These are phyloP conservation scores for Drosophila hydei DNA, from an alignment of 1,140 invertebrate species.

Conservation along the genomic window DNA sequence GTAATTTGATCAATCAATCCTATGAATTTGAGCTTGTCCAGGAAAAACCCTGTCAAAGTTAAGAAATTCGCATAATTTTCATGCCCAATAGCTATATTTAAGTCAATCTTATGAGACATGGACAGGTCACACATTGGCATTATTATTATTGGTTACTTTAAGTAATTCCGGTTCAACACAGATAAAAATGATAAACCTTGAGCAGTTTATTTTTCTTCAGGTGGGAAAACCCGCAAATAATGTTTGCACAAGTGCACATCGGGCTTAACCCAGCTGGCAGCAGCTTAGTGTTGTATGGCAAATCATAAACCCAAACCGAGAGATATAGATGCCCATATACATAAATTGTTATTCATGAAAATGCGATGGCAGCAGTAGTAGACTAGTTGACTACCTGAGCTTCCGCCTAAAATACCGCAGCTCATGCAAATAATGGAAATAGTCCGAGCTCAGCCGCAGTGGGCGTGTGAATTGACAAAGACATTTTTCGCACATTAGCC, in stretches of 20 bases:
- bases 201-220: not conserved
- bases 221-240: conserved; percentile 20
- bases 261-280: conserved; percentile 35
- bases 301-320: conserved; percentile 13
- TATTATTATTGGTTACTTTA: not conserved
- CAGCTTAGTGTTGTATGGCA: conserved; percentile 24
- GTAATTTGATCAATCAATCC: too few species aligned
- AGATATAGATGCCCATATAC: conserved; percentile 6
- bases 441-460: not conserved
- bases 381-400: conserved; percentile 54
- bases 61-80: too few species aligned
- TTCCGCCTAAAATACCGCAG: conserved; percentile 9
- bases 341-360: conserved; percentile 43
- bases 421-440: conserved; percentile 76
- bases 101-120: too few species aligned
- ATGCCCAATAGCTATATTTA: too few species aligned
- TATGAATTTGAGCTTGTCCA: too few species aligned
- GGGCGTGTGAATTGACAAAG: conserved; percentile 76
- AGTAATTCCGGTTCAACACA: conserved; percentile 4
- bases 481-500: conserved; percentile 82
- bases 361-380: not conserved
- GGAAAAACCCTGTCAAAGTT: too few species aligned
- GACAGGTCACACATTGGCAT: too few species aligned
- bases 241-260: conserved; percentile 58
- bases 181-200: not conserved